Conservation (phyloP, 2,797 vertebrate species). For the Enteromius unitaeniatus region DNA sequence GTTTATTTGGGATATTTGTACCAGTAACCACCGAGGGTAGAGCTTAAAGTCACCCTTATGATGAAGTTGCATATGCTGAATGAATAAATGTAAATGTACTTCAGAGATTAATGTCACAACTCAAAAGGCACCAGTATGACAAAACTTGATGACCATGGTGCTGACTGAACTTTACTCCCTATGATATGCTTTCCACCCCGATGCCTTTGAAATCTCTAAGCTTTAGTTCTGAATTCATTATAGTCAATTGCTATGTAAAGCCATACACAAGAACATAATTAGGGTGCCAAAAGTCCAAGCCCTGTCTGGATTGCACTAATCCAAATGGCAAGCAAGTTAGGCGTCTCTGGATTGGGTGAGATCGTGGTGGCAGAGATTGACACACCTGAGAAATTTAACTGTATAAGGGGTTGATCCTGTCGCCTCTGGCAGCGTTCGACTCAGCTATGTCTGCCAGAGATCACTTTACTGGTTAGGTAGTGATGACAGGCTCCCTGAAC, state of each 20-base stretch:
- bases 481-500: constrained; percentile 57
- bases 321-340: constrained; percentile 12
- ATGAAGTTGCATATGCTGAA: neutral
- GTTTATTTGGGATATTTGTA: neutral
- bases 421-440: constrained; percentile 41
- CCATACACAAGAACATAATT: constrained; percentile 46
- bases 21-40: neutral
- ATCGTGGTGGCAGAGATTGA: constrained; percentile 13
- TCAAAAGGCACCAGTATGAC: neutral
- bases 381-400: constrained; percentile 54
- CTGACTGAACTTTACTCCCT: neutral
- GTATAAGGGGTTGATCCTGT: constrained; percentile 45
- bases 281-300: constrained; percentile 30
- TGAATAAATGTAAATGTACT: neutral
- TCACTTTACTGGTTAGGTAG: constrained; percentile 44
- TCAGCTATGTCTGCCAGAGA: constrained; percentile 46
- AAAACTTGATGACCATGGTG: neutral
- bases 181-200: neutral
- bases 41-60: neutral
- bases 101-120: constrained; percentile 37
- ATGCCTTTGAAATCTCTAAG: constrained; percentile 46
- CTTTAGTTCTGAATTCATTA: constrained; percentile 29
- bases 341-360: constrained; percentile 8
- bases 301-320: constrained; percentile 40
- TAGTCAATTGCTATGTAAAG: constrained; percentile 51